Evolutionary conservation across 2,888 invertebrate species (phyloP).

Genomic region (Cosmorhoe ocellata): DNA sequence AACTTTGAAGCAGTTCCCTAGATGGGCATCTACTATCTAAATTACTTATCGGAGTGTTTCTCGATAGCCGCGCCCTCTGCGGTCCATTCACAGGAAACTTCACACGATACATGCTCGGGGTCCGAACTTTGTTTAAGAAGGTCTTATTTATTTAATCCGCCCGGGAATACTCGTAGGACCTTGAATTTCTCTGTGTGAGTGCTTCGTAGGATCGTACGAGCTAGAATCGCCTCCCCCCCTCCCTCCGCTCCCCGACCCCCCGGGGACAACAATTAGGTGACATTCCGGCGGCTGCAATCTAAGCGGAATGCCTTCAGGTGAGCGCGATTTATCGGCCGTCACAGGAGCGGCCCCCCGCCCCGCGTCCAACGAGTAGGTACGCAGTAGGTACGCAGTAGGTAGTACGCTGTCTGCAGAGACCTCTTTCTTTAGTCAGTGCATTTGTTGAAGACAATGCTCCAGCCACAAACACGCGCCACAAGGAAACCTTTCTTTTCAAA

Average conservation of each 20-base stretch:
- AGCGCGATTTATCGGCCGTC: slow-evolving; percentile 32
- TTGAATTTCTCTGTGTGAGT: slow-evolving; percentile 10
- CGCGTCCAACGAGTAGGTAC: too few species aligned
- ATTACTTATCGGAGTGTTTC: neutral
- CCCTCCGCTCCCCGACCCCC: slow-evolving; percentile 4
- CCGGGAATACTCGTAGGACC: neutral
- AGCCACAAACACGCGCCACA: too few species aligned
- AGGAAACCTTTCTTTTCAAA: too few species aligned
- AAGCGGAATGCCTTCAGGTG: slow-evolving; percentile 44
- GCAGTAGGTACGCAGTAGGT: too few species aligned
- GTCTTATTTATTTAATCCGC: slow-evolving; percentile 7
- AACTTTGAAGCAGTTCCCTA: too few species aligned
- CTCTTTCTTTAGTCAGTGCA: too few species aligned
- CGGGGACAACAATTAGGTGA: slow-evolving; percentile 44
- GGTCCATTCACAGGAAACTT: neutral
- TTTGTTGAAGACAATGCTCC: too few species aligned
- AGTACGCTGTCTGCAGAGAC: too few species aligned
- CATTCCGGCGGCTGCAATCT: slow-evolving; percentile 49
- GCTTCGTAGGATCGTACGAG: neutral
- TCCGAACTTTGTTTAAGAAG: slow-evolving; percentile 7
- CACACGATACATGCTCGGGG: neutral
- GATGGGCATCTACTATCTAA: too few species aligned
- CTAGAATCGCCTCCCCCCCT: slow-evolving; percentile 7
- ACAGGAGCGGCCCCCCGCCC: too few species aligned
- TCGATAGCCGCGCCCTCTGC: neutral